phyloP scores from a whole-genome alignment of 2,113 vertebrate genomes.

The Heptranchias perlo region DNA sequence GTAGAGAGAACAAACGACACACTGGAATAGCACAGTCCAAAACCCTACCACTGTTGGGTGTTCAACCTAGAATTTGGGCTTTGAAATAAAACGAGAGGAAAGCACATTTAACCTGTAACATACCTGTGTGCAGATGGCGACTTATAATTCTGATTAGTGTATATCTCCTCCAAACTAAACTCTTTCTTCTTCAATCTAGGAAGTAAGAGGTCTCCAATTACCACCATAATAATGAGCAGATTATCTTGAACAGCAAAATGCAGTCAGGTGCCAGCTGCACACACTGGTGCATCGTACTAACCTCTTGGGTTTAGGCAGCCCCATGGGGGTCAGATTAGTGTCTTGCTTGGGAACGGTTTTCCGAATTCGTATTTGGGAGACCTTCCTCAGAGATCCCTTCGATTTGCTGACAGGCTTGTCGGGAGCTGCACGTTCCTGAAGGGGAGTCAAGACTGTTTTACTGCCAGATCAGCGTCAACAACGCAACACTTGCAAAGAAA shows the following conservation, averaged over 20 bases:
- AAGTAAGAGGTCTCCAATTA: constrained; percentile 28
- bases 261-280: not conserved
- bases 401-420: constrained; percentile 23
- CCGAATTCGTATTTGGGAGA: constrained; percentile 88
- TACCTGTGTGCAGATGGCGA: constrained; percentile 82
- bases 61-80: not conserved
- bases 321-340: constrained; percentile 87
- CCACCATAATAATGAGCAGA: not conserved
- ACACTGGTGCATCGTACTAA: constrained; percentile 44
- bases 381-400: constrained; percentile 64
- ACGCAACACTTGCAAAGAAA: too few relatives aligned
- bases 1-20: not conserved
- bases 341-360: constrained; percentile 80
- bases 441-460: not conserved
- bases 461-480: not conserved
- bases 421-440: not conserved
- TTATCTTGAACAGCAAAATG: not conserved
- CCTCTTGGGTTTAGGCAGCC: constrained; percentile 90
- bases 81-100: not conserved
- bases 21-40: not conserved
- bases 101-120: constrained; percentile 36
- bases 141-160: constrained; percentile 95
- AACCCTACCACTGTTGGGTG: not conserved
- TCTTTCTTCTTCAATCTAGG: constrained; percentile 89
- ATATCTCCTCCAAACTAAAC: constrained; percentile 96